Conservation (phyloP, 2,797 vertebrate species). For the Stomatorhinus walkeri region DNA sequence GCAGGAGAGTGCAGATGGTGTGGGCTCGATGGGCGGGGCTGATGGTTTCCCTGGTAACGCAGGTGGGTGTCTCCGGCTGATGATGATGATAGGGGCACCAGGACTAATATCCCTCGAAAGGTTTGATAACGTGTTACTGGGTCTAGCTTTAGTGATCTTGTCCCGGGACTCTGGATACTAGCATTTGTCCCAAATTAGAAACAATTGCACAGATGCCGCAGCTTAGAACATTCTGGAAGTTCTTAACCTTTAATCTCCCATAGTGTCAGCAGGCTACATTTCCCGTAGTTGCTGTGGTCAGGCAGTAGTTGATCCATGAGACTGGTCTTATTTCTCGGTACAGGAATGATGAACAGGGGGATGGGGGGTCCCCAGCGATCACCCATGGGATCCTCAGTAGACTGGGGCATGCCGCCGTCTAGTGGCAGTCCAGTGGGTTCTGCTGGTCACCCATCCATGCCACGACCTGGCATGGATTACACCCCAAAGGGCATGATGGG, state of each 20-base stretch:
- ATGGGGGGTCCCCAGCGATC: constrained; percentile 68
- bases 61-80: constrained; percentile 54
- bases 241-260: background rate
- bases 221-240: background rate
- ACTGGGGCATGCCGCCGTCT: constrained; percentile 74
- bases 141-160: background rate
- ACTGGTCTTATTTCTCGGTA: background rate
- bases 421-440: constrained; percentile 60
- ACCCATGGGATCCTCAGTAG: constrained; percentile 59
- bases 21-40: constrained; percentile 67
- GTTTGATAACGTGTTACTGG: background rate
- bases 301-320: background rate
- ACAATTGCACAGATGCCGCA: background rate
- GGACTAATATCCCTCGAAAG: background rate
- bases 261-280: background rate
- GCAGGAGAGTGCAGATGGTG: constrained; percentile 71
- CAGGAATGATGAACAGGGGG: constrained; percentile 69
- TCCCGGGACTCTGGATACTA: background rate
- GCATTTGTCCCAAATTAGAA: background rate
- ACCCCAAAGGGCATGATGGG: constrained; percentile 55
- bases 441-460: constrained; percentile 59
- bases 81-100: background rate
- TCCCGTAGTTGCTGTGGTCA: background rate
- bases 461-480: constrained; percentile 64
- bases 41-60: constrained; percentile 66